A percentile compares a stretch with the other conserved stretches of the same genome.
These are phyloP conservation scores for Brachionus rubens DNA, from an alignment of 1,140 invertebrate species.

Conservation along the genomic window DNA sequence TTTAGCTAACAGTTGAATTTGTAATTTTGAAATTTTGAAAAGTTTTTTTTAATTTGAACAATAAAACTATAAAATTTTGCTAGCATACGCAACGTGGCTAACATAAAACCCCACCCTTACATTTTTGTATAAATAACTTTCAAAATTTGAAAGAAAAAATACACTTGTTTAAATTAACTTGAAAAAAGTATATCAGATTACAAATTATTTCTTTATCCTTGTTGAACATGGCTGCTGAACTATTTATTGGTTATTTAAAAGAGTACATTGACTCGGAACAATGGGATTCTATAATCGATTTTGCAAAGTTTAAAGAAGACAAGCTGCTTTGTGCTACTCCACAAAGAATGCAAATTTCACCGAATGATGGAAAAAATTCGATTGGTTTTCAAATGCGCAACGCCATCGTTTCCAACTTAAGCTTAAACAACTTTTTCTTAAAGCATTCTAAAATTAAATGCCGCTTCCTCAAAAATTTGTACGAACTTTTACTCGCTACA, in stretches of 20 bases:
- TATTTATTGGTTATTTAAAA: not conserved
- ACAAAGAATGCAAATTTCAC: constrained; percentile 12
- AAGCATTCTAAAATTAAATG: constrained; percentile 2
- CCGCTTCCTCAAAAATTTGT: not conserved
- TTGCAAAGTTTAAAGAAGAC: not conserved
- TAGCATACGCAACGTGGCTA: no score
- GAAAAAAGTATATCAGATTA: no score
- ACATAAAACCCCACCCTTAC: no score
- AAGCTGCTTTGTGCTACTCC: not conserved
- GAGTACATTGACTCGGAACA: not conserved
- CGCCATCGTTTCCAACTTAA: constrained; percentile 1
- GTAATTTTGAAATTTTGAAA: no score
- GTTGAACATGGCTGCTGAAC: not conserved
- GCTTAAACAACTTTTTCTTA: not conserved
- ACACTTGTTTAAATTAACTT: no score
- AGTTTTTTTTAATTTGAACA: no score
- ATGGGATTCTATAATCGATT: not conserved
- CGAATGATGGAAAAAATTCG: not conserved
- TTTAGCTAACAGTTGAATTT: no score
- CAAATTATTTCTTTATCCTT: no score
- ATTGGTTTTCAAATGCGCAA: constrained; percentile 15
- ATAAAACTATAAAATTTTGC: no score
- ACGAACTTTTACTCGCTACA: not conserved
- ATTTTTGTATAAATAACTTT: no score
- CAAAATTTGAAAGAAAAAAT: no score